Percentiles rank a stretch among this genome's conserved stretches.
Conservation (phyloP, 2,888 invertebrate species). For the Pandemis cinnamomeana region DNA sequence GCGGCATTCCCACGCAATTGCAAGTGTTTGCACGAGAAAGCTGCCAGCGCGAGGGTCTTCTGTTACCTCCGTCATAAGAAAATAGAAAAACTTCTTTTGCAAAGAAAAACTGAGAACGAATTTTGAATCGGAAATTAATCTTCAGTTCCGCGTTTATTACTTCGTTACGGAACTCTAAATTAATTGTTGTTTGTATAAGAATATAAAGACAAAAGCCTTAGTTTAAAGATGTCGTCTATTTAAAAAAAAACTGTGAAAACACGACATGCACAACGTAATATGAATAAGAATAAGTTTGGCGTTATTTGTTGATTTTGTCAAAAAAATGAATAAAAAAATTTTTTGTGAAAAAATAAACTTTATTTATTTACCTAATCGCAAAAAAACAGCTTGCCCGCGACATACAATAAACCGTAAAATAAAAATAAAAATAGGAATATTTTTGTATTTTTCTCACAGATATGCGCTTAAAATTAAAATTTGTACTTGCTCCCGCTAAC, state of each 20-base stretch:
- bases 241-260: conserved; percentile 13
- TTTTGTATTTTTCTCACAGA: conserved; percentile 43
- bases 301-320: background rate
- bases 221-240: conserved; percentile 13
- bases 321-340: background rate
- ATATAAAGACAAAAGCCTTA: conserved; percentile 9
- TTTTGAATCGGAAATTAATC: too few species aligned
- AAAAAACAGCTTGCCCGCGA: conserved; percentile 28
- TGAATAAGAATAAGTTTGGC: background rate
- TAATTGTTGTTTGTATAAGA: background rate
- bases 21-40: too few species aligned
- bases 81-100: too few species aligned
- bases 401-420: conserved; percentile 13
- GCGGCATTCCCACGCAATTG: too few species aligned
- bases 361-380: conserved; percentile 33
- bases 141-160: too few species aligned
- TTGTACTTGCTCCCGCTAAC: background rate
- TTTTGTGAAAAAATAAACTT: conserved; percentile 30
- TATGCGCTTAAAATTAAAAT: conserved; percentile 37
- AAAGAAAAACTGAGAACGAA: too few species aligned
- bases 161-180: background rate
- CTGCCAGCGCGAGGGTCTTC: too few species aligned
- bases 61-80: too few species aligned
- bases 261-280: background rate
- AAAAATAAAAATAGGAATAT: conserved; percentile 17